Conservation (phyloP, 1,140 invertebrate genomes). For the Telenomus remus region DNA sequence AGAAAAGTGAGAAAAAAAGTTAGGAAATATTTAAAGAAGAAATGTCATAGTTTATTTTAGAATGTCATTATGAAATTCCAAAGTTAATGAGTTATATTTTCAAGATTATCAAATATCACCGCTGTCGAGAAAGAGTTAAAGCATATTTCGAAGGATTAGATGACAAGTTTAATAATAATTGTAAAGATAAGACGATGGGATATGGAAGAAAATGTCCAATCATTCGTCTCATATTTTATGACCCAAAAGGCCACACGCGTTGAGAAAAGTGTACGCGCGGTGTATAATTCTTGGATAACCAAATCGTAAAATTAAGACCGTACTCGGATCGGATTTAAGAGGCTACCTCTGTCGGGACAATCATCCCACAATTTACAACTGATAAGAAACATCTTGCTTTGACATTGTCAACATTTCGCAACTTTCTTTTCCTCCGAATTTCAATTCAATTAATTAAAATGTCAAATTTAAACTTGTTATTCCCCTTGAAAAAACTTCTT, state of each 20-base stretch:
- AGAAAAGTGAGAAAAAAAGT: too few species aligned
- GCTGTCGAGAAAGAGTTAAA: too few species aligned
- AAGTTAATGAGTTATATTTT: too few species aligned
- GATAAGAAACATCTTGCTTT: too few species aligned
- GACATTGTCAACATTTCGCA: constrained; percentile 1
- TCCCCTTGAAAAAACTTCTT: too few species aligned
- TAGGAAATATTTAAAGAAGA: too few species aligned
- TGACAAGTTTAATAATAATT: constrained; percentile 3
- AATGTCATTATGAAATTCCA: too few species aligned
- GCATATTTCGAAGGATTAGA: neutral
- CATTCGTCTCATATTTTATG: constrained; percentile 20
- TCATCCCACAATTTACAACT: too few species aligned
- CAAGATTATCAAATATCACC: too few species aligned
- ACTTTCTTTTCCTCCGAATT: constrained; percentile 4
- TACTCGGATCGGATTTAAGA: constrained; percentile 14
- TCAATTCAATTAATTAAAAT: too few species aligned
- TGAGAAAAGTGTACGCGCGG: constrained; percentile 9
- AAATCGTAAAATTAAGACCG: constrained; percentile 33
- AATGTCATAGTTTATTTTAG: too few species aligned
- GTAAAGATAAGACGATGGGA: constrained; percentile 11
- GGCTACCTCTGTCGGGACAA: constrained; percentile 5
- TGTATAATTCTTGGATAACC: constrained; percentile 25
- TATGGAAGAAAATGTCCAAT: constrained; percentile 18
- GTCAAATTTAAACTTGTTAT: too few species aligned
- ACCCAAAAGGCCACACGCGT: constrained; percentile 13